Conservation (phyloP, 2,113 vertebrate species). For the Smithornis capensis region DNA sequence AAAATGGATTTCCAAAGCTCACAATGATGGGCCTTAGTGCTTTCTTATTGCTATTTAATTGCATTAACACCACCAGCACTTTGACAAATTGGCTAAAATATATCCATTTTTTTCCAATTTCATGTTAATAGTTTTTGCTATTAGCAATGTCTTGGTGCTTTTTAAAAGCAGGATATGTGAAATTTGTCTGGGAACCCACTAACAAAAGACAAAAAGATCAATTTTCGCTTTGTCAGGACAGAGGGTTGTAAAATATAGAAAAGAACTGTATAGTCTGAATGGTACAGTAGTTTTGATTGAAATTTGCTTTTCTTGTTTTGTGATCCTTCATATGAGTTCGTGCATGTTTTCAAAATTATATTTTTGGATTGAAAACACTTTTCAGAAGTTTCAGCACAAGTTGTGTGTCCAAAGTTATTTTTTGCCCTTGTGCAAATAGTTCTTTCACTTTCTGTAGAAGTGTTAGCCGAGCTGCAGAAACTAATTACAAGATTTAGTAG, state of each 20-base stretch:
- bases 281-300: not conserved
- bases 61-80: not conserved
- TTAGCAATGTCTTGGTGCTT: not conserved
- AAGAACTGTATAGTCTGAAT: not conserved
- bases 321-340: not conserved
- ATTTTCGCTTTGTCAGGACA: not conserved
- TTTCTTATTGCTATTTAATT: conserved; percentile 31
- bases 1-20: not conserved
- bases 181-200: not conserved
- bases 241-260: not conserved
- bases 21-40: not conserved
- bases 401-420: not conserved
- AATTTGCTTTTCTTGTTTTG: not conserved
- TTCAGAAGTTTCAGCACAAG: not conserved
- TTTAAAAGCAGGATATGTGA: not conserved
- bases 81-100: not conserved
- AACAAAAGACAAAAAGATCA: not conserved
- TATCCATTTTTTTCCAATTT: not conserved
- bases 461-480: not conserved
- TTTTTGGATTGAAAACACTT: not conserved
- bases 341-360: not conserved
- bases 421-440: not conserved
- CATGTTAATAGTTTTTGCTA: not conserved
- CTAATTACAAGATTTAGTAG: not conserved
- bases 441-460: not conserved